Evolutionary conservation across 2,888 invertebrate species (phyloP).

Genomic region (Octodonta nipae): DNA sequence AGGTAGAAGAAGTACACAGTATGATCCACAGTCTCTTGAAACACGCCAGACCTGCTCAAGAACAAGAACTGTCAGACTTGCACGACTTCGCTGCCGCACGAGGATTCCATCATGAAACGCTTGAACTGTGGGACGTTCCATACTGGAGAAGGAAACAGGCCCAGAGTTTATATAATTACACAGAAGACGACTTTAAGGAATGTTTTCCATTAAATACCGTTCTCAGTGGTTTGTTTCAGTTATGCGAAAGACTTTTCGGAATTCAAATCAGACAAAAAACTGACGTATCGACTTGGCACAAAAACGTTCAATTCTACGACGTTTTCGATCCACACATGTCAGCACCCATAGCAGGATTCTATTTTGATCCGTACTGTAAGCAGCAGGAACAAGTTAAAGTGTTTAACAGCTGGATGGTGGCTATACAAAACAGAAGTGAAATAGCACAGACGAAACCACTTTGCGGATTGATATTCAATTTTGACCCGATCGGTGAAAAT

Average conservation of each 20-base stretch:
- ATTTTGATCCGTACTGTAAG: slow-evolving; percentile 67
- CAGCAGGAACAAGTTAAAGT: slow-evolving; percentile 49
- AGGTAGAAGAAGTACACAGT: slow-evolving; percentile 41
- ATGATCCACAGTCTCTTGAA: slow-evolving; percentile 53
- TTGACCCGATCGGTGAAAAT: slow-evolving; percentile 51
- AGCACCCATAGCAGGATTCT: slow-evolving; percentile 66
- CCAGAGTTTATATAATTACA: slow-evolving; percentile 48
- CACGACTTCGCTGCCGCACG: slow-evolving; percentile 58
- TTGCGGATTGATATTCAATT: slow-evolving; percentile 72
- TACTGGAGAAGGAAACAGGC: slow-evolving; percentile 76
- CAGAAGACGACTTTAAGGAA: slow-evolving; percentile 58
- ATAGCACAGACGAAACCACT: slow-evolving; percentile 54
- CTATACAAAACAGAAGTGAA: slow-evolving; percentile 60
- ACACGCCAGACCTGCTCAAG: slow-evolving; percentile 60
- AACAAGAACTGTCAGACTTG: slow-evolving; percentile 56
- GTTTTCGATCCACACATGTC: slow-evolving; percentile 55
- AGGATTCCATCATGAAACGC: slow-evolving; percentile 47
- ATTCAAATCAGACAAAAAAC: slow-evolving; percentile 56
- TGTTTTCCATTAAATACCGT: slow-evolving; percentile 77
- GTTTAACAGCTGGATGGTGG: slow-evolving; percentile 59
- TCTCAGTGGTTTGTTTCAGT: slow-evolving; percentile 59
- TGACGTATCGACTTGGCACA: slow-evolving; percentile 66
- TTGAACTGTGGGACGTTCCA: slow-evolving; percentile 74
- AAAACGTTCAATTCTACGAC: slow-evolving; percentile 71
- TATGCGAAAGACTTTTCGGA: slow-evolving; percentile 66